Conservation (phyloP, 2,113 vertebrate genomes). For the Arenaria interpres region DNA sequence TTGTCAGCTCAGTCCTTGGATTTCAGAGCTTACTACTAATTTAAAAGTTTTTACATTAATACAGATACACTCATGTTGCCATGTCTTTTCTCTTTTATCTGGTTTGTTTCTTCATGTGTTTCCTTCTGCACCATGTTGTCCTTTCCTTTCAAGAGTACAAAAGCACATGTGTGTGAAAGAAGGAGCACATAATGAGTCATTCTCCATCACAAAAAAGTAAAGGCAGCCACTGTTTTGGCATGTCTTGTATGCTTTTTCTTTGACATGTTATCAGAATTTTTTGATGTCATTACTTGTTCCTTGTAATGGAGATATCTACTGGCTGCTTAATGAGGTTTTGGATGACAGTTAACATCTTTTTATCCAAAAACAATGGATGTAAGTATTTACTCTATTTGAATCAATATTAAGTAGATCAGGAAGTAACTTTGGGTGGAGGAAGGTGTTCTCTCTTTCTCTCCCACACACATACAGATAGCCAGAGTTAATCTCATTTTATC, state of each 20-base stretch:
- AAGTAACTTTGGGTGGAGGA: neutral
- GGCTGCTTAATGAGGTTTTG: neutral
- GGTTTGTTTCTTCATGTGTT: neutral
- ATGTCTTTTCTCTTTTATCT: neutral
- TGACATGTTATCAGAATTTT: neutral
- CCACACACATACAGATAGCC: too few species aligned
- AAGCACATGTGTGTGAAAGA: neutral
- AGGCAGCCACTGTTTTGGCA: neutral
- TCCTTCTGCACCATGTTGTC: neutral
- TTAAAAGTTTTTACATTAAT: neutral
- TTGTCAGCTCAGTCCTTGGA: neutral
- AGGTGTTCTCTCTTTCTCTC: neutral
- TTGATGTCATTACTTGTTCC: neutral
- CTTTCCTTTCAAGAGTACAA: neutral
- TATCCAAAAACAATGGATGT: neutral
- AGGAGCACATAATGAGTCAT: neutral
- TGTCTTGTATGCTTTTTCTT: neutral
- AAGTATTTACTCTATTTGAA: neutral
- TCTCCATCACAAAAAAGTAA: fast-evolving
- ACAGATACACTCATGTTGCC: neutral
- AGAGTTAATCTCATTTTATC: neutral
- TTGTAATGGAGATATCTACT: neutral
- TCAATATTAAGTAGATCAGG: neutral
- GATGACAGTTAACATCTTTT: neutral
- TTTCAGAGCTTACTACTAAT: neutral